These are phyloP conservation scores for Callimorpha dominula DNA, from an alignment of 2,888 invertebrate species.

Conservation along the genomic window DNA sequence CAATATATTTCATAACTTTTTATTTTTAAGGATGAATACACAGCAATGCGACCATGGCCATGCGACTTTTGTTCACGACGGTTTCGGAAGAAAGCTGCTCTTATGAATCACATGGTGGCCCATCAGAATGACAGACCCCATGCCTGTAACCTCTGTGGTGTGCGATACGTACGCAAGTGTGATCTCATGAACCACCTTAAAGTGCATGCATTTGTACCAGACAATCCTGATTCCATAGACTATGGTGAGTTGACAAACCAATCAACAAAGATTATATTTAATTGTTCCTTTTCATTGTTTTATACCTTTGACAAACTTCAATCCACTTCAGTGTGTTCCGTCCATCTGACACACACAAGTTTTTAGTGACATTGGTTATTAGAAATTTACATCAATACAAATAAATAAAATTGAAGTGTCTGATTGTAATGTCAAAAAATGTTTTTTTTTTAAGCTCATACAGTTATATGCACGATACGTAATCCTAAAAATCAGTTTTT, in stretches of 20 bases:
- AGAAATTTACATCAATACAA: too few relatives aligned
- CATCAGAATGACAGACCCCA: slow-evolving; percentile 95
- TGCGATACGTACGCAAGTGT: slow-evolving; percentile 92
- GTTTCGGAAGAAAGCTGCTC: slow-evolving; percentile 93
- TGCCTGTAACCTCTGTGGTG: slow-evolving; percentile 93
- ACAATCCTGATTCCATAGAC: slow-evolving; percentile 87
- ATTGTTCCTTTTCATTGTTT: too few relatives aligned
- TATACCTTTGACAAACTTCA: too few relatives aligned
- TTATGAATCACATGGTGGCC: slow-evolving; percentile 95
- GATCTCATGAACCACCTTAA: slow-evolving; percentile 95
- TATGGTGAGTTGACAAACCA: slow-evolving; percentile 68
- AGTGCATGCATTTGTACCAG: slow-evolving; percentile 92
- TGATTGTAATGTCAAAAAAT: too few relatives aligned
- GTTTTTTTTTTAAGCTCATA: too few relatives aligned
- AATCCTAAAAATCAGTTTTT: too few relatives aligned
- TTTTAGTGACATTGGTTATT: too few relatives aligned
- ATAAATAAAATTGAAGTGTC: too few relatives aligned
- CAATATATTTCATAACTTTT: too few relatives aligned
- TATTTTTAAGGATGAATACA: slow-evolving; percentile 87
- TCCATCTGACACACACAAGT: too few relatives aligned
- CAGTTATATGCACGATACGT: too few relatives aligned
- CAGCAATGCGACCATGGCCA: slow-evolving; percentile 92
- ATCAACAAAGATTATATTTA: neutral
- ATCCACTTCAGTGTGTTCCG: too few relatives aligned
- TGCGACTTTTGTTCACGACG: slow-evolving; percentile 95